Evolutionary conservation across 2,888 invertebrate species (phyloP).

Genomic region (Hetaerina titia): DNA sequence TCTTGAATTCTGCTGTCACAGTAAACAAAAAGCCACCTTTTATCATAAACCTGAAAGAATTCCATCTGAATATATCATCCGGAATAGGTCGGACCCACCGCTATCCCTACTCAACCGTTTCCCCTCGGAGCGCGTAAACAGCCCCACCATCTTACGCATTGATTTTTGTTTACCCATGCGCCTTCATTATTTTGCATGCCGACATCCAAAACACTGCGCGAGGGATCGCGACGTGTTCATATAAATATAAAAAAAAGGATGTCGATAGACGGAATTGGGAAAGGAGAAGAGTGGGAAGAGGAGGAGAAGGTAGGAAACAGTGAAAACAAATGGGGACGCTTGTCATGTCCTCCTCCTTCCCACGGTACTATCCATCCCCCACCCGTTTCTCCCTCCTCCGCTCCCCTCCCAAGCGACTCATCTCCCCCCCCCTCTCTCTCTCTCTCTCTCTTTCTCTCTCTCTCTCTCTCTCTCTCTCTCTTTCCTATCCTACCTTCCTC

Average conservation of each 20-base stretch:
- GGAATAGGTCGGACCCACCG: background rate
- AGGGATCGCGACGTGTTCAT: background rate
- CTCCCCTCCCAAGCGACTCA: background rate
- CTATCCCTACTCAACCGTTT: background rate
- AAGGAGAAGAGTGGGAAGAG: background rate
- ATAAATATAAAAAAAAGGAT: background rate
- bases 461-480: background rate
- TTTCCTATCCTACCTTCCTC: background rate
- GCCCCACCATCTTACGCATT: background rate
- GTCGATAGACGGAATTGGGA: no score
- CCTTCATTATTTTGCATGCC: conserved; percentile 11
- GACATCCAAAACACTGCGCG: background rate
- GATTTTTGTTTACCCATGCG: background rate
- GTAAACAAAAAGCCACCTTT: background rate
- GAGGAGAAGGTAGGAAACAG: background rate
- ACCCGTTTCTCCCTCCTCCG: background rate
- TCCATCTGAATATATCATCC: background rate
- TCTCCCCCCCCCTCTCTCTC: background rate
- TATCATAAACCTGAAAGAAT: background rate
- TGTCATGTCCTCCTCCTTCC: background rate
- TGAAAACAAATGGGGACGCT: conserved; percentile 14
- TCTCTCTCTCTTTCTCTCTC: background rate
- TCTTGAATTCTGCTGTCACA: background rate
- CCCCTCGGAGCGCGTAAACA: background rate
- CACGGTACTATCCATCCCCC: background rate